Percentiles rank a stretch among this genome's conserved stretches.
These are phyloP conservation scores for Laupala kohalensis DNA, from an alignment of 1,140 invertebrate species.

Conservation along the genomic window DNA sequence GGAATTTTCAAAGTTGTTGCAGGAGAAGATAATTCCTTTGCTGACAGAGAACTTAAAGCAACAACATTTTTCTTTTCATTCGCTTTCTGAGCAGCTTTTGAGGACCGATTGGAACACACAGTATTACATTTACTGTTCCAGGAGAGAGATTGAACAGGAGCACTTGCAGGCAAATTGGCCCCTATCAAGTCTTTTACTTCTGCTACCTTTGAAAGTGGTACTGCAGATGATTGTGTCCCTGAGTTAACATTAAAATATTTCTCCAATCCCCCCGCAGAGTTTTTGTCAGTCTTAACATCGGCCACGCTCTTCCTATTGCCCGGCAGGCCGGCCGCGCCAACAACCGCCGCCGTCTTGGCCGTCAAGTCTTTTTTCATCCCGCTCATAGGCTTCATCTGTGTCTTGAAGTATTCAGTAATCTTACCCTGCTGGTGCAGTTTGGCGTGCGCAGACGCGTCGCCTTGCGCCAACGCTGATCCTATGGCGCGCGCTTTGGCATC, in stretches of 20 bases:
- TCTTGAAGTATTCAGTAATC: conserved; percentile 71
- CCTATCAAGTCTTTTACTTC: neutral
- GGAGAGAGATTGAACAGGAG: neutral
- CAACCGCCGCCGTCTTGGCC: neutral
- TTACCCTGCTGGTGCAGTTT: conserved; percentile 34
- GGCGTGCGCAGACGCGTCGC: neutral
- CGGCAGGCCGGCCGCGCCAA: neutral
- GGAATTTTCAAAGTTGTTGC: neutral
- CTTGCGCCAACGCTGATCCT: conserved; percentile 22
- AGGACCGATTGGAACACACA: neutral
- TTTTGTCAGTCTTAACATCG: neutral
- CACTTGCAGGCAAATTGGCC: neutral
- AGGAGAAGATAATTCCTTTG: neutral
- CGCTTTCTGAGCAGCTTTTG: neutral
- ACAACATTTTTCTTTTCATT: neutral
- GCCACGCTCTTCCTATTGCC: neutral
- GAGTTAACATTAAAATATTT: neutral
- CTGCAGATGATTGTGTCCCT: neutral
- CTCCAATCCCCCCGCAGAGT: neutral
- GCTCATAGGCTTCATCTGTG: conserved; percentile 53
- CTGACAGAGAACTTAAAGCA: neutral
- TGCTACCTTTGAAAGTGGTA: neutral
- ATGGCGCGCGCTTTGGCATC: conserved; percentile 4
- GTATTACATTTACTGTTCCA: neutral
- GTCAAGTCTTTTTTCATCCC: conserved; percentile 9